A percentile compares a stretch with the other conserved stretches of the same genome.
Evolutionary conservation across 2,113 vertebrate genomes (phyloP).

Genomic region (Larimichthys crocea): DNA sequence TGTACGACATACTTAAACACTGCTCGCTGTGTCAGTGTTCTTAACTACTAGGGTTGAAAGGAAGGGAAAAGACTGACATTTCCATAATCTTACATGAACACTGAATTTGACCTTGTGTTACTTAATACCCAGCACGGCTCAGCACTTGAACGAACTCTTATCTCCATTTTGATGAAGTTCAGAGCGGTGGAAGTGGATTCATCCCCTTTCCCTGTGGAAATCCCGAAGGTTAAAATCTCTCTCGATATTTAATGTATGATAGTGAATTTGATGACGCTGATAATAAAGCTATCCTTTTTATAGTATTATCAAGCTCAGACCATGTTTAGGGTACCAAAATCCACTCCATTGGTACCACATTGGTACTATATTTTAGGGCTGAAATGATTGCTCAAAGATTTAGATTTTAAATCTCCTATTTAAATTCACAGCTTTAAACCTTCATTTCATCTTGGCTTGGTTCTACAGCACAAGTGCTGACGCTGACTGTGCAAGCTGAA

Average conservation of each 20-base stretch:
- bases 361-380: background rate
- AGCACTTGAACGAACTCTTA: constrained; percentile 78
- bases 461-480: background rate
- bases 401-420: constrained; percentile 17
- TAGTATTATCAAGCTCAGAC: constrained; percentile 6
- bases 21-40: constrained; percentile 35
- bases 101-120: constrained; percentile 76
- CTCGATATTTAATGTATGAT: constrained; percentile 75
- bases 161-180: constrained; percentile 78
- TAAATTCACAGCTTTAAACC: constrained; percentile 21
- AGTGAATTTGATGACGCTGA: constrained; percentile 64
- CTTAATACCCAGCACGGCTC: constrained; percentile 76
- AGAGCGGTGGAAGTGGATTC: constrained; percentile 70
- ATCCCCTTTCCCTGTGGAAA: constrained; percentile 61
- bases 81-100: constrained; percentile 79
- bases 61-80: constrained; percentile 70
- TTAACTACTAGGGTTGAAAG: constrained; percentile 49
- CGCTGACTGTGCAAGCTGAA: background rate
- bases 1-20: constrained; percentile 60
- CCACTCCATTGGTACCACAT: background rate
- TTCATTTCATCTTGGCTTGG: background rate
- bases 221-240: constrained; percentile 74
- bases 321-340: constrained; percentile 15
- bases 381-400: constrained; percentile 25
- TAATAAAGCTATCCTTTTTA: constrained; percentile 53